Conservation (phyloP, 2,113 vertebrate species). For the Ageneiosus marmoratus region DNA sequence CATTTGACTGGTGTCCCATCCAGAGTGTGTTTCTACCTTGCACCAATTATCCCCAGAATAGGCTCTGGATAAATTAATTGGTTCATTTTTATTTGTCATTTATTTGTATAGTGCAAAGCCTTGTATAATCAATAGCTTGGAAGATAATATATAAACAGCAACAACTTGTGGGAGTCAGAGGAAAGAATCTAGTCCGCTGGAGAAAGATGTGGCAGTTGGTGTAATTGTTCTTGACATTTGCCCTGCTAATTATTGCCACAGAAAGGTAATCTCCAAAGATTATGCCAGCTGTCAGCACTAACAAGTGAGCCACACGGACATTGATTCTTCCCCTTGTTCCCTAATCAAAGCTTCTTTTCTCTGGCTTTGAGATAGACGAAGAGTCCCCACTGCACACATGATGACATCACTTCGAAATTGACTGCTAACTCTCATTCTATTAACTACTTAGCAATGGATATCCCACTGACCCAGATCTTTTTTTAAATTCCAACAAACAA, state of each 20-base stretch:
- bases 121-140: background rate
- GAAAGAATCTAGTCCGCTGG: constrained; percentile 62
- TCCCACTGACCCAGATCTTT: background rate
- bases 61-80: background rate
- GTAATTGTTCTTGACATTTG: constrained; percentile 50
- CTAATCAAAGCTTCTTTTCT: constrained; percentile 78
- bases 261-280: constrained; percentile 82
- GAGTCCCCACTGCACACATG: constrained; percentile 61
- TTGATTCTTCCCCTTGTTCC: constrained; percentile 60
- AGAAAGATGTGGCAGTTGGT: constrained; percentile 62
- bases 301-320: constrained; percentile 68
- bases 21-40: background rate
- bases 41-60: background rate
- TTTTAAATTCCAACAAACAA: background rate
- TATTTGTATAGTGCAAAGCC: background rate
- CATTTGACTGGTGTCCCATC: background rate
- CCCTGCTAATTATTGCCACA: constrained; percentile 43
- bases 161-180: constrained; percentile 44
- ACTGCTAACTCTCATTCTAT: constrained; percentile 25
- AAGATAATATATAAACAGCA: background rate
- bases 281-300: constrained; percentile 80
- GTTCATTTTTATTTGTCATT: background rate
- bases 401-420: constrained; percentile 24
- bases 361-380: constrained; percentile 78
- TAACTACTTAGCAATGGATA: background rate